Evolutionary conservation across 1,140 invertebrate species (phyloP).

Genomic region (Conopomorpha cramerella): DNA sequence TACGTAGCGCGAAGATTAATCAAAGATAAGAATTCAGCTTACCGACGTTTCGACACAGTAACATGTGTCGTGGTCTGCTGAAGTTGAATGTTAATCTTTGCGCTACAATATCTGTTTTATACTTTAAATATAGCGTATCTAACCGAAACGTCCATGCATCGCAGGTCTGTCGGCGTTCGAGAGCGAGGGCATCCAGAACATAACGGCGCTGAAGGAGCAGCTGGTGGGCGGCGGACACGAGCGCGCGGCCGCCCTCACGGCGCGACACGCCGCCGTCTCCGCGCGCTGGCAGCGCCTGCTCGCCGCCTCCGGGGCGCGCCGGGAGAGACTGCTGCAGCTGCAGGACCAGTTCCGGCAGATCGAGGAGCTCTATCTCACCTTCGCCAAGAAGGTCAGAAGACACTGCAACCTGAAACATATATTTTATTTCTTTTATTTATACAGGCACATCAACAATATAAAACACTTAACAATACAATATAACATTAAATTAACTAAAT

Average conservation of each 20-base stretch:
- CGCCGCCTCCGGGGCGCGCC: conserved; percentile 86
- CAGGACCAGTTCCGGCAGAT: conserved; percentile 98
- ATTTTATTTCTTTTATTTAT: no score
- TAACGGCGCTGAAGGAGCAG: conserved; percentile 94
- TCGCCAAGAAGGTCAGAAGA: conserved; percentile 92
- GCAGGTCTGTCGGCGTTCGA: conserved; percentile 93
- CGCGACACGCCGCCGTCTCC: conserved; percentile 91
- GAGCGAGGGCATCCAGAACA: conserved; percentile 98
- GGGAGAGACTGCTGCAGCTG: conserved; percentile 88
- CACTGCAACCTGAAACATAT: no score
- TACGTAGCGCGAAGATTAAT: no score
- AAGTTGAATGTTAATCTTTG: no score
- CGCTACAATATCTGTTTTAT: no score
- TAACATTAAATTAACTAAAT: no score
- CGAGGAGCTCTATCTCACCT: conserved; percentile 97
- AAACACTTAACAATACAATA: no score
- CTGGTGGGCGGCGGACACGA: conserved; percentile 89
- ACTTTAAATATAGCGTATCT: no score
- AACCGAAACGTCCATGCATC: background rate
- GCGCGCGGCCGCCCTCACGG: conserved; percentile 87
- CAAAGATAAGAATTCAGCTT: no score
- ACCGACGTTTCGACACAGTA: no score
- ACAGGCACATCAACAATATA: no score
- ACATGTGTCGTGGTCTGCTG: no score
- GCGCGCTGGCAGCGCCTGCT: conserved; percentile 94